A percentile compares a stretch with the other conserved stretches of the same genome.
Evolutionary conservation across 2,113 vertebrate genomes (phyloP).

Genomic region (Platichthys flesus): DNA sequence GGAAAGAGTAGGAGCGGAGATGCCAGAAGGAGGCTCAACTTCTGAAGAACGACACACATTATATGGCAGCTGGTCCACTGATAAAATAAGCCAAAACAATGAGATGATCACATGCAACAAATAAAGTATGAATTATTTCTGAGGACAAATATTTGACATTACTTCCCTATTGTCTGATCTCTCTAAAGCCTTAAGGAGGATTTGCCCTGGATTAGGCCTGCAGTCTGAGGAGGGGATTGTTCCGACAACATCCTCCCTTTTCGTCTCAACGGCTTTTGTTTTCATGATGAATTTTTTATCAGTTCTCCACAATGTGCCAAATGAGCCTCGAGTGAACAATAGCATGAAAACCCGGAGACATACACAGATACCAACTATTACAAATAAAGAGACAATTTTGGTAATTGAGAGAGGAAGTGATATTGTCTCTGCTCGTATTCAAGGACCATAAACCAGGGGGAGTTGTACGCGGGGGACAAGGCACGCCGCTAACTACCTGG

Average conservation of each 20-base stretch:
- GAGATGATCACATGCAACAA: constrained; percentile 71
- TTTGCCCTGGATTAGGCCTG: constrained; percentile 76
- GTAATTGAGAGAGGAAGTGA: constrained; percentile 76
- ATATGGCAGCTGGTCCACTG: constrained; percentile 64
- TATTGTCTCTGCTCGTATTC: constrained; percentile 75
- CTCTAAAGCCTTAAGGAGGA: constrained; percentile 73
- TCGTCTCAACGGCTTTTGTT: constrained; percentile 77
- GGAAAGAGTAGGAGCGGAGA: constrained; percentile 24
- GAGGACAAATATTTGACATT: constrained; percentile 79
- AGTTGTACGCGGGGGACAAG: constrained; percentile 62
- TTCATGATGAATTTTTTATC: constrained; percentile 79
- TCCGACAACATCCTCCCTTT: constrained; percentile 68
- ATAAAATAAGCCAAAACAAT: constrained; percentile 71
- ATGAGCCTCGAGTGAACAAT: constrained; percentile 80
- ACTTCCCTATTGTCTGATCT: constrained; percentile 72
- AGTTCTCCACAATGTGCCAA: constrained; percentile 73
- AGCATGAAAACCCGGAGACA: constrained; percentile 72
- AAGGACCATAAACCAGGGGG: constrained; percentile 74
- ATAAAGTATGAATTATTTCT: constrained; percentile 72
- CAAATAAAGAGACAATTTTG: constrained; percentile 77
- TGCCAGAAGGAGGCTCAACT: constrained; percentile 63
- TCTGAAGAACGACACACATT: constrained; percentile 64
- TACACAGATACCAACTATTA: constrained; percentile 70
- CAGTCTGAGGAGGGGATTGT: constrained; percentile 70
- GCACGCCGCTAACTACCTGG: constrained; percentile 62